Evolutionary conservation across 92 coral and sea anemone species (phyloP).

Genomic region (Palythoa heliodiscus): DNA sequence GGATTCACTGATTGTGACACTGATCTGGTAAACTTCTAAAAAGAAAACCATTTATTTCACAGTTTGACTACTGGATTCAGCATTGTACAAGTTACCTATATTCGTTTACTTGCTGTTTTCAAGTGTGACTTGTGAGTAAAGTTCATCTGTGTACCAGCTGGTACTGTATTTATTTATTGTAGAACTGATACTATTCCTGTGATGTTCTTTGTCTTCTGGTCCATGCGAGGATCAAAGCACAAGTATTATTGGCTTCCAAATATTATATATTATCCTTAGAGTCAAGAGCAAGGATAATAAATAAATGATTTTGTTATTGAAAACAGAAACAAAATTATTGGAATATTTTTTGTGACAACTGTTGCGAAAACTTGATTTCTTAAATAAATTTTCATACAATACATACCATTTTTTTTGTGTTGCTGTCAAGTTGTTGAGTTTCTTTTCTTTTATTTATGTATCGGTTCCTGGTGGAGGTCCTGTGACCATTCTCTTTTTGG

Average conservation of each 20-base stretch:
- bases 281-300: background rate
- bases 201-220: too few relatives aligned
- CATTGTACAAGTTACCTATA: too few relatives aligned
- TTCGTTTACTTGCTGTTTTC: too few relatives aligned
- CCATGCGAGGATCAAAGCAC: too few relatives aligned
- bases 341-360: slow-evolving; percentile 4
- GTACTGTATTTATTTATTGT: too few relatives aligned
- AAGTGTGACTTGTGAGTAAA: too few relatives aligned
- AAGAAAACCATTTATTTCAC: too few relatives aligned
- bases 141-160: too few relatives aligned
- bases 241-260: background rate
- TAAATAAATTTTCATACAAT: background rate
- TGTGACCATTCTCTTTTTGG: background rate
- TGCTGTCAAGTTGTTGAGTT: background rate
- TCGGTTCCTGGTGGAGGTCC: background rate
- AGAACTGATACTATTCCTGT: too few relatives aligned
- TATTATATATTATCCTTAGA: background rate
- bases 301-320: background rate
- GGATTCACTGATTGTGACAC: too few relatives aligned
- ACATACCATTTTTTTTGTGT: background rate
- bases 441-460: background rate
- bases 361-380: background rate
- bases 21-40: too few relatives aligned
- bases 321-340: background rate
- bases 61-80: too few relatives aligned